A percentile compares a stretch with the other conserved stretches of the same genome.
Evolutionary conservation across 2,113 vertebrate species (phyloP).

Genomic region (Melierax canorus): DNA sequence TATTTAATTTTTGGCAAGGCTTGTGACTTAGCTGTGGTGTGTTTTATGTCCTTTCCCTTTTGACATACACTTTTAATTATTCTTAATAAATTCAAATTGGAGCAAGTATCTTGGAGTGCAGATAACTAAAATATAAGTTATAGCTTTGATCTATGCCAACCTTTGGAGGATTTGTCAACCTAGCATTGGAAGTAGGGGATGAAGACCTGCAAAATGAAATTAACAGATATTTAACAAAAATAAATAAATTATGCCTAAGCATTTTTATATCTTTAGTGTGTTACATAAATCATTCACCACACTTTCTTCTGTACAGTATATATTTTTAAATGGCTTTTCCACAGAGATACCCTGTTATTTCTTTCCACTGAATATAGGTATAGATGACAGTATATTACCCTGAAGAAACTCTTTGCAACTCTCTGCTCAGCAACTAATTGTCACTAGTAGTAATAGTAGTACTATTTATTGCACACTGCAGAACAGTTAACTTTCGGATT

Average conservation of each 20-base stretch:
- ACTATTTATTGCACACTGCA: background rate
- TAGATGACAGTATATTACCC: background rate
- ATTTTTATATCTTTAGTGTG: slow-evolving; percentile 29
- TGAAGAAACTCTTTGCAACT: background rate
- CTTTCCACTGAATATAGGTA: background rate
- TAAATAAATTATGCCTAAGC: slow-evolving; percentile 6
- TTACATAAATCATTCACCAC: slow-evolving; percentile 23
- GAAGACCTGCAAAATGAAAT: slow-evolving; percentile 19
- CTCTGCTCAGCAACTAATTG: background rate
- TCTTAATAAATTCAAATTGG: slow-evolving; percentile 47
- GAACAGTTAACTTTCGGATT: background rate
- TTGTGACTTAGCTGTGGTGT: background rate
- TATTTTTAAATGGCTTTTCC: slow-evolving; percentile 32
- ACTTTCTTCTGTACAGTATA: background rate
- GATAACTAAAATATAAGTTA: slow-evolving; percentile 26
- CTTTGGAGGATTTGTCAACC: slow-evolving; percentile 1
- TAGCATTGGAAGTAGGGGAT: background rate
- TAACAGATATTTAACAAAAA: slow-evolving; percentile 26
- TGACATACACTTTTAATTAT: slow-evolving; percentile 42
- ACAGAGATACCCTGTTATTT: background rate
- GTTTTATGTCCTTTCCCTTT: slow-evolving; percentile 27
- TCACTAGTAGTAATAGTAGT: background rate
- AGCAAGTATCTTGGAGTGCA: slow-evolving; percentile 13
- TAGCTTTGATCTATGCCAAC: slow-evolving; percentile 4
- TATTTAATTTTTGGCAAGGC: slow-evolving; percentile 22